phyloP scores from a whole-genome alignment of 2,888 invertebrate genomes.

The Arge pagana region DNA sequence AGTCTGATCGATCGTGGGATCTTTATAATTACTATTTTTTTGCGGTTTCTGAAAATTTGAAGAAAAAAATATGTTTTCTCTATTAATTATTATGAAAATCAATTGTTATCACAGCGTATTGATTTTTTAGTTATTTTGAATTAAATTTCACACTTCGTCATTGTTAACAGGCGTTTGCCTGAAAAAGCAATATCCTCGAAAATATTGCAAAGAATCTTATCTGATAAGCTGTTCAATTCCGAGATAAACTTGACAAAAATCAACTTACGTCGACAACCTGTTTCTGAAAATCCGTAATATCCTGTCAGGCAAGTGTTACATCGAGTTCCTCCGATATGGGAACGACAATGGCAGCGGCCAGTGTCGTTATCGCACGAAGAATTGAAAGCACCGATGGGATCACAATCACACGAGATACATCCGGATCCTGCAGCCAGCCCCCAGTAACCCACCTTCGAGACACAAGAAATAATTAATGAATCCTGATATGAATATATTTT shows the following conservation, averaged over 20 bases:
- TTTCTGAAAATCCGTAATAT: constrained; percentile 76
- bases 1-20: no score
- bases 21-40: no score
- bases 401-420: constrained; percentile 84
- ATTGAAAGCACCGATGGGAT: constrained; percentile 68
- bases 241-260: background rate
- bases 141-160: no score
- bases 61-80: no score
- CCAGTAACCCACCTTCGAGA: constrained; percentile 72
- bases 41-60: no score
- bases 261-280: constrained; percentile 77
- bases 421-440: constrained; percentile 73
- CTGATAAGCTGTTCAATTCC: background rate
- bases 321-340: constrained; percentile 73
- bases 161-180: no score
- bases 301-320: constrained; percentile 78
- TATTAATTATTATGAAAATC: no score
- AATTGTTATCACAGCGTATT: no score
- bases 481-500: constrained; percentile 2
- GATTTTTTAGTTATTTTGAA: no score
- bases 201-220: background rate
- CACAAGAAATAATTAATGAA: background rate
- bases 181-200: background rate
- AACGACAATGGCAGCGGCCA: constrained; percentile 79
- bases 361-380: constrained; percentile 74